A percentile compares a stretch with the other conserved stretches of the same genome.
Evolutionary conservation across 30 jellyfish, hydroid and myxozoan species (phyloP).

Genomic region (Aurelia sp.): DNA sequence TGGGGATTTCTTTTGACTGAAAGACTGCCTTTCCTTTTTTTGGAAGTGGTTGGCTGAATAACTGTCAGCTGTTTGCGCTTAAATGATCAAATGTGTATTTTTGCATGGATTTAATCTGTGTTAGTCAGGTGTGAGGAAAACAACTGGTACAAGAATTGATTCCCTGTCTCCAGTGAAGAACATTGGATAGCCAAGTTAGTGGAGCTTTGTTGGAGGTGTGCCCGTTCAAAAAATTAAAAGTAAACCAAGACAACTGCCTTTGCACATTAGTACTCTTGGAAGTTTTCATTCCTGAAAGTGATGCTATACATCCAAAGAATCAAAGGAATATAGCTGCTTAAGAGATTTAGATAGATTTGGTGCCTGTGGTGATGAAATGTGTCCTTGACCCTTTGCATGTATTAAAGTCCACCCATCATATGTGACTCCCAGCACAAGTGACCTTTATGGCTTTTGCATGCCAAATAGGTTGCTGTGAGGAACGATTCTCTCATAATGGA

Average conservation of each 20-base stretch:
- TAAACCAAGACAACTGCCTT: background rate
- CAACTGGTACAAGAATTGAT: background rate
- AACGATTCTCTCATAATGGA: background rate
- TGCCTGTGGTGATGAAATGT: background rate
- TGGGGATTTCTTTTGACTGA: background rate
- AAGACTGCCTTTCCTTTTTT: background rate
- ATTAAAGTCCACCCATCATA: constrained; percentile 21
- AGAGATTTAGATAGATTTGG: constrained; percentile 6
- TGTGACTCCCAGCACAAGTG: background rate
- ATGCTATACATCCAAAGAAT: too few species aligned
- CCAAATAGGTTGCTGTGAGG: too few species aligned
- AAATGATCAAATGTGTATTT: constrained; percentile 21
- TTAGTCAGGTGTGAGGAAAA: background rate
- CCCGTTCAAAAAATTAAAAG: constrained; percentile 21
- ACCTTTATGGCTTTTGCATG: constrained; percentile 17
- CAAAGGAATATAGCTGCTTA: constrained; percentile 17
- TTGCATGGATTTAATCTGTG: constrained; percentile 20
- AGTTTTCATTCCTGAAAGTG: background rate
- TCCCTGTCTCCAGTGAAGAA: constrained; percentile 1
- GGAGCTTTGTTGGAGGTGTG: constrained; percentile 30
- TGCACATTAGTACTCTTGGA: background rate
- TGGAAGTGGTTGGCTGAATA: background rate
- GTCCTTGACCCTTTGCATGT: background rate
- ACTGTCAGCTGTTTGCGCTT: constrained; percentile 2
- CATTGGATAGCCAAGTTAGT: too few species aligned